Conservation (phyloP, 2,888 invertebrate genomes). For the Chironomus tentans region DNA sequence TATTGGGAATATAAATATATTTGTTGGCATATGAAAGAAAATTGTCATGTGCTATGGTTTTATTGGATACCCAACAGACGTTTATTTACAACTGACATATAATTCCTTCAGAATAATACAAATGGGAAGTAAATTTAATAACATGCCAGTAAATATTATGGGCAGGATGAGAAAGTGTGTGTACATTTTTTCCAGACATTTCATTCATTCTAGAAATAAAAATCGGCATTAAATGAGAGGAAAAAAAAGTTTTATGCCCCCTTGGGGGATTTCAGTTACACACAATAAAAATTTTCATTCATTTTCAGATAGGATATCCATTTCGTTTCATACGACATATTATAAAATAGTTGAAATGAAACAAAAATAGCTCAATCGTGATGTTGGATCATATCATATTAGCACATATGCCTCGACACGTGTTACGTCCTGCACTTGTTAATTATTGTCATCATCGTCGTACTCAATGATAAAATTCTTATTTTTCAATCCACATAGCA, state of each 20-base stretch:
- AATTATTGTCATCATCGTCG: neutral
- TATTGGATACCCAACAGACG: neutral
- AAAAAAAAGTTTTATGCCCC: too few relatives aligned
- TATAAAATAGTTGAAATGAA: neutral
- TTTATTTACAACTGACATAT: neutral
- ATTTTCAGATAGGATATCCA: too few relatives aligned
- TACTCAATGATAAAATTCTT: neutral
- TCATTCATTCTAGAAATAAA: too few relatives aligned
- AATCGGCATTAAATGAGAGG: too few relatives aligned
- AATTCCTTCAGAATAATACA: neutral
- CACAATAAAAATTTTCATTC: too few relatives aligned
- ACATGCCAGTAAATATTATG: neutral
- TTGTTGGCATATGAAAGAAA: neutral
- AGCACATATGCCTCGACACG: conserved; percentile 10
- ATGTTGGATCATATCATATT: neutral
- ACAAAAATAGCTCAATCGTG: neutral
- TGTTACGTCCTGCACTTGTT: neutral
- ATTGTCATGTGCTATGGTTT: neutral
- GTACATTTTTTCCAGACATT: too few relatives aligned
- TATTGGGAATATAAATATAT: conserved; percentile 6
- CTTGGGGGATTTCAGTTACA: too few relatives aligned
- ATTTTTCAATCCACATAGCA: too few relatives aligned
- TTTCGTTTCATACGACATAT: too few relatives aligned
- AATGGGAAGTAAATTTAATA: conserved; percentile 22
- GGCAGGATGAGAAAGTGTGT: neutral